Percentiles rank a stretch among this genome's conserved stretches.
phyloP scores from a whole-genome alignment of 23 tunicate genomes.

The Ciona savignyi region DNA sequence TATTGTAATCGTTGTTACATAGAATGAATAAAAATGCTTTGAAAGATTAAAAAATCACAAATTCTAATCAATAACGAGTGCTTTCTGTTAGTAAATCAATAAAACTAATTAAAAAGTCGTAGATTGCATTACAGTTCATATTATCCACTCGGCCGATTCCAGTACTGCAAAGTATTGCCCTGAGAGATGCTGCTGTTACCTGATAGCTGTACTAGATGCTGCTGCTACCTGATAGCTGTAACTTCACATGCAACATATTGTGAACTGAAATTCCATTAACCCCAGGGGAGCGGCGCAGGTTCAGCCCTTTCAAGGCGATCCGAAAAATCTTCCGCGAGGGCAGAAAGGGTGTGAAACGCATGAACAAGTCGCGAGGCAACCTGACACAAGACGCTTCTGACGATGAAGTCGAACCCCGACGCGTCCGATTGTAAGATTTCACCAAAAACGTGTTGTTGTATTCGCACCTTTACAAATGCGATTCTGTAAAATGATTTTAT shows the following conservation, averaged over 20 bases:
- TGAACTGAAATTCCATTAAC: not conserved
- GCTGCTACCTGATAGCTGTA: too few relatives aligned
- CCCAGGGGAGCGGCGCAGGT: slow-evolving; percentile 2
- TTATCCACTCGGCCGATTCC: too few relatives aligned
- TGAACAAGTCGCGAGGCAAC: not conserved
- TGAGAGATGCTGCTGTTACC: too few relatives aligned
- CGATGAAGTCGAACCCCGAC: not conserved
- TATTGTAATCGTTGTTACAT: too few relatives aligned
- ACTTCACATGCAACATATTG: not conserved
- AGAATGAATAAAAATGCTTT: too few relatives aligned
- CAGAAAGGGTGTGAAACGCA: not conserved
- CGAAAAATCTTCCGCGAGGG: not conserved
- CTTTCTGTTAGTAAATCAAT: not conserved
- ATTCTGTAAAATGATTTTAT: not conserved
- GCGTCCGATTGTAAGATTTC: not conserved
- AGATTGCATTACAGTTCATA: too few relatives aligned
- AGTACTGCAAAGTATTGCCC: too few relatives aligned
- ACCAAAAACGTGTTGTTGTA: not conserved
- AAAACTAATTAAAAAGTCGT: too few relatives aligned
- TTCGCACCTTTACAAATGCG: not conserved
- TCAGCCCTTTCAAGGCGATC: not conserved
- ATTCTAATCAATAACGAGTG: not conserved
- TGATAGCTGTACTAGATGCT: too few relatives aligned
- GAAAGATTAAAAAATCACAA: too few relatives aligned
- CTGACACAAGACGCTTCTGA: not conserved